Conservation (phyloP, 2,888 invertebrate species). For the Apamea epomidion region DNA sequence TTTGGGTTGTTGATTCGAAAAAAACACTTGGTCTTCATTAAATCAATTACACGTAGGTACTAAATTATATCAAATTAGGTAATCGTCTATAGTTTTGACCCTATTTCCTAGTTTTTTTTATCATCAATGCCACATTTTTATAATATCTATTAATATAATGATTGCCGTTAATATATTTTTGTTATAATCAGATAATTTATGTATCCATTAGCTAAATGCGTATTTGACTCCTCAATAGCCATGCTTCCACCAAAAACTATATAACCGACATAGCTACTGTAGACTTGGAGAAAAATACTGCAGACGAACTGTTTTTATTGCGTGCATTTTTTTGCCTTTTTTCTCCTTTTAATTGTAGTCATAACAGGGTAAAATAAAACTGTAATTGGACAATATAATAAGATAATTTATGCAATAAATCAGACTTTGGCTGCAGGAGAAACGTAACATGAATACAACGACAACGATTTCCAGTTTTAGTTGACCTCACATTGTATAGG, state of each 20-base stretch:
- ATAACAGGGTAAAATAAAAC: neutral
- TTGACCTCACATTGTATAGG: too few species aligned
- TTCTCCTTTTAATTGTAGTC: neutral
- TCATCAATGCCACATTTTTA: slow-evolving; percentile 17
- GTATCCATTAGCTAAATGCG: neutral
- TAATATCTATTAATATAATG: neutral
- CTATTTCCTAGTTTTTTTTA: neutral
- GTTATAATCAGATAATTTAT: slow-evolving; percentile 13
- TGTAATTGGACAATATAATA: neutral
- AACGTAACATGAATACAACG: neutral
- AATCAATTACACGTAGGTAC: neutral
- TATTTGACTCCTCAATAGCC: neutral
- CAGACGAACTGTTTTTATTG: neutral
- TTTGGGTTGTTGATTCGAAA: neutral
- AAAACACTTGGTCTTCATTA: neutral
- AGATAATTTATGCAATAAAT: neutral
- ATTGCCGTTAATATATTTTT: neutral
- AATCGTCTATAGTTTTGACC: slow-evolving; percentile 3
- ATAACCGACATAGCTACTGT: neutral
- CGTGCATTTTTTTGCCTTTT: too few species aligned
- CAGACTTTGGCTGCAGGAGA: neutral
- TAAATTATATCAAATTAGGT: neutral
- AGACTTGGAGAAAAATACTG: neutral
- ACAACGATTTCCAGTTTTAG: too few species aligned
- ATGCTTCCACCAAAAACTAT: neutral